These are phyloP conservation scores for Aleiodes testaceus DNA, from an alignment of 2,888 invertebrate species.

Conservation along the genomic window DNA sequence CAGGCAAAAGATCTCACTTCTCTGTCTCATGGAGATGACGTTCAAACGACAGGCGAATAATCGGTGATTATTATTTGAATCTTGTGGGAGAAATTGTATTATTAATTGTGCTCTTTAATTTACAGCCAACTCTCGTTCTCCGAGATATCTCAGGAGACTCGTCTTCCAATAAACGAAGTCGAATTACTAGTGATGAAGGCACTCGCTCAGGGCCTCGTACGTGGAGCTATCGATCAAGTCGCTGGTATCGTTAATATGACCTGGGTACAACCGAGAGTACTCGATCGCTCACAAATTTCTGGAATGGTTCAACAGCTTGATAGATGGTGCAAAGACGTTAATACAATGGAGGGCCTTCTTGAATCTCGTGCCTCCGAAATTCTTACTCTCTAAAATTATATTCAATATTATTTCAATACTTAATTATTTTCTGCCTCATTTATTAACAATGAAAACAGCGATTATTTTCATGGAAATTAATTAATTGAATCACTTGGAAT, in stretches of 20 bases:
- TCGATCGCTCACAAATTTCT: constrained; percentile 81
- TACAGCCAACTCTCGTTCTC: constrained; percentile 86
- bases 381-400: constrained; percentile 77
- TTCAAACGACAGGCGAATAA: constrained; percentile 94
- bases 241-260: constrained; percentile 83
- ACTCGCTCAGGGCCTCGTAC: constrained; percentile 92
- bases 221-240: constrained; percentile 96
- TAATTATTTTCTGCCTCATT: constrained; percentile 10
- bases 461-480: too few species aligned
- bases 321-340: constrained; percentile 84
- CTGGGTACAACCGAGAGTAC: constrained; percentile 90
- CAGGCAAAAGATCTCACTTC: constrained; percentile 93
- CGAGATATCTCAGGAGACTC: constrained; percentile 91
- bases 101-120: constrained; percentile 13
- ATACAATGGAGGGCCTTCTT: constrained; percentile 81
- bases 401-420: constrained; percentile 4
- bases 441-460: too few species aligned
- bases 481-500: too few species aligned
- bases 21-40: constrained; percentile 99
- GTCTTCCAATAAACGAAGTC: constrained; percentile 88
- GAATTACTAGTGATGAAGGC: constrained; percentile 99
- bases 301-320: constrained; percentile 83
- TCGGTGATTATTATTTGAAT: constrained; percentile 73
- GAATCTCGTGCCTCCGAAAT: constrained; percentile 86
- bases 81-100: background rate